Conservation (phyloP, 2,888 invertebrate species). For the Galeopsomyia nigrocyanea region DNA sequence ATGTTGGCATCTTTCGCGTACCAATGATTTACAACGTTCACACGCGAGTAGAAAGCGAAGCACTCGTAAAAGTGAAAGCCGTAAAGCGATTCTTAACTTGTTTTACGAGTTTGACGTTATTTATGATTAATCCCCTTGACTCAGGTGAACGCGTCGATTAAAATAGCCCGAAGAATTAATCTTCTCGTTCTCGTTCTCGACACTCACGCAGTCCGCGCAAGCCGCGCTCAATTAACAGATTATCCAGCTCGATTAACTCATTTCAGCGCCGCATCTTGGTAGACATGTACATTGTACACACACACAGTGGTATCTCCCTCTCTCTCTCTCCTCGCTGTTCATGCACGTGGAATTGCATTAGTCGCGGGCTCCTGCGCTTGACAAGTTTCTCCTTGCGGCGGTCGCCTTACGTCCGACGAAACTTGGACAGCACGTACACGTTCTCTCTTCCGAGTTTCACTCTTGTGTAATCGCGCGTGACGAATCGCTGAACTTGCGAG, state of each 20-base stretch:
- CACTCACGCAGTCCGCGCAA: too few species aligned
- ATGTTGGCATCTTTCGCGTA: slow-evolving; percentile 22
- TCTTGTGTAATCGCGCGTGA: slow-evolving; percentile 31
- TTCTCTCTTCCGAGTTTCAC: not conserved
- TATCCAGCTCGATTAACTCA: too few species aligned
- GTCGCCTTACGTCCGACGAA: not conserved
- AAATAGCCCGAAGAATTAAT: too few species aligned
- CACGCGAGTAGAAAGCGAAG: slow-evolving; percentile 1
- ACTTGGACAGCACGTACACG: not conserved
- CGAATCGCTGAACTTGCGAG: slow-evolving; percentile 15
- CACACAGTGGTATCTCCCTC: too few species aligned
- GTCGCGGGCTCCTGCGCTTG: not conserved
- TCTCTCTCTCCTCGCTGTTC: too few species aligned
- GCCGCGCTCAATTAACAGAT: too few species aligned
- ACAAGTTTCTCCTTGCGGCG: slow-evolving; percentile 2
- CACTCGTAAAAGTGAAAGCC: slow-evolving; percentile 26
- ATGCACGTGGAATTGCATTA: too few species aligned
- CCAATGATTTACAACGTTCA: slow-evolving; percentile 36
- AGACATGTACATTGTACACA: too few species aligned
- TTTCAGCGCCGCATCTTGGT: too few species aligned
- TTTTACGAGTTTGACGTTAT: not conserved
- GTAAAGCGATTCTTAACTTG: slow-evolving; percentile 41
- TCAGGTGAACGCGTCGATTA: too few species aligned
- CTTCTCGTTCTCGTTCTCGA: not conserved
- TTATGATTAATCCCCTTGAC: not conserved